Conservation (phyloP, 2,797 vertebrate species). For the Zalophus californianus region DNA sequence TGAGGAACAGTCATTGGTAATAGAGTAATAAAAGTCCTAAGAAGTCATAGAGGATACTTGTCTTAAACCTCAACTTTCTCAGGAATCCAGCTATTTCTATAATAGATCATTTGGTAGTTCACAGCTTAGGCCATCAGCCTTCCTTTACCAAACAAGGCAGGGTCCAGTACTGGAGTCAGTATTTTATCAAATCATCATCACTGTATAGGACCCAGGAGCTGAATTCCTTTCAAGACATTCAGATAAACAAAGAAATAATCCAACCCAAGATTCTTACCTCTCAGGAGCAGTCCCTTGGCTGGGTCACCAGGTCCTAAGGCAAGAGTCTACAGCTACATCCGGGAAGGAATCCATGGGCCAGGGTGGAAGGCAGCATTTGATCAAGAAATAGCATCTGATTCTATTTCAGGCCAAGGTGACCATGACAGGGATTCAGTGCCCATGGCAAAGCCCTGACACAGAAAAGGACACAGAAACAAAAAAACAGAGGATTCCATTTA, state of each 20-base stretch:
- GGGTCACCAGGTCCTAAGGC: not conserved
- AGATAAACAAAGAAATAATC: conserved; percentile 27
- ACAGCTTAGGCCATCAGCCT: not conserved
- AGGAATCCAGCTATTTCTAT: not conserved
- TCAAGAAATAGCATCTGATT: conserved; percentile 44
- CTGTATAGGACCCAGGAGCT: not conserved
- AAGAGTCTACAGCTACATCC: not conserved
- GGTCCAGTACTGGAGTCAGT: not conserved
- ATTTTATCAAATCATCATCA: not conserved
- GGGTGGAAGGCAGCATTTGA: not conserved
- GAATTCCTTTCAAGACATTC: conserved; percentile 3
- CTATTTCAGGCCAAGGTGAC: not conserved
- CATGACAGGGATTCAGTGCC: not conserved
- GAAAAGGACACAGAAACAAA: not conserved
- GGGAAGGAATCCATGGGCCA: not conserved
- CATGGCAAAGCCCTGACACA: conserved; percentile 41
- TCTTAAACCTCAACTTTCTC: conserved; percentile 29
- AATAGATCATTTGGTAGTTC: not conserved
- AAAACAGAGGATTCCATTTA: not conserved
- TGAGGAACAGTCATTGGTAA: not conserved
- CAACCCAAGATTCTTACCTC: not conserved
- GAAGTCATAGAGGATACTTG: not conserved
- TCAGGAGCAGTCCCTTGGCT: not conserved
- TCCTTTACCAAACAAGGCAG: not conserved
- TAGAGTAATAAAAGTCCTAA: not conserved